Evolutionary conservation across 2,888 invertebrate species (phyloP).

Genomic region (Dynastes tityus): DNA sequence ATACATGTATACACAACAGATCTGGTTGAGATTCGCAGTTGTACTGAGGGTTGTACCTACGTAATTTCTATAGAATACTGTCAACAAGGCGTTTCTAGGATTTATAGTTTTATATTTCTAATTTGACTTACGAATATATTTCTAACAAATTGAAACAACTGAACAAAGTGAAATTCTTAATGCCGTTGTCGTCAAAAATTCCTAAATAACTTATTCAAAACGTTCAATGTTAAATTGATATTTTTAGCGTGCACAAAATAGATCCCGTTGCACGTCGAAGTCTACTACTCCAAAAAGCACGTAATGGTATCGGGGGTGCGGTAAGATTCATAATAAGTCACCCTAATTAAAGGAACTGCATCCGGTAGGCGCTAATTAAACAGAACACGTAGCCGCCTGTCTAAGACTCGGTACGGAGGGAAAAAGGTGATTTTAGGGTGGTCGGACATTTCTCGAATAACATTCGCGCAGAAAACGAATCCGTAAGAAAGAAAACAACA

Average conservation of each 20-base stretch:
- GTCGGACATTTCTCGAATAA: constrained; percentile 17
- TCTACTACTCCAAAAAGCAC: not conserved
- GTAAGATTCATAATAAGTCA: constrained; percentile 41
- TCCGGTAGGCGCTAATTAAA: constrained; percentile 48
- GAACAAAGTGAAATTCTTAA: too few relatives aligned
- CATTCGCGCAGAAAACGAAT: constrained; percentile 4
- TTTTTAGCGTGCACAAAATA: constrained; percentile 21
- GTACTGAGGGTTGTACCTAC: too few relatives aligned
- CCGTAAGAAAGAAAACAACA: not conserved
- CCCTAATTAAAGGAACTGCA: constrained; percentile 48
- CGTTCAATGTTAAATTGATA: not conserved
- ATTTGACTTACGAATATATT: too few relatives aligned
- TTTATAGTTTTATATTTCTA: too few relatives aligned
- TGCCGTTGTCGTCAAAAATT: too few relatives aligned
- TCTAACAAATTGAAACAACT: too few relatives aligned
- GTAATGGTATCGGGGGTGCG: constrained; percentile 40
- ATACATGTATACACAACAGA: too few relatives aligned
- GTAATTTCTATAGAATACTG: too few relatives aligned
- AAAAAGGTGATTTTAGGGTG: constrained; percentile 18
- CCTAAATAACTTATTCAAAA: too few relatives aligned
- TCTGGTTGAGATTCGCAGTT: too few relatives aligned
- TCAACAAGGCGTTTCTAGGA: too few relatives aligned
- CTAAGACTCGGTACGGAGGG: not conserved
- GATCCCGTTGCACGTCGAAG: constrained; percentile 8
- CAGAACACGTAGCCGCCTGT: constrained; percentile 31